A percentile compares a stretch with the other conserved stretches of the same genome.
These are phyloP conservation scores for Cheirogaleus medius DNA, from an alignment of 2,113 vertebrate species.

Conservation along the genomic window DNA sequence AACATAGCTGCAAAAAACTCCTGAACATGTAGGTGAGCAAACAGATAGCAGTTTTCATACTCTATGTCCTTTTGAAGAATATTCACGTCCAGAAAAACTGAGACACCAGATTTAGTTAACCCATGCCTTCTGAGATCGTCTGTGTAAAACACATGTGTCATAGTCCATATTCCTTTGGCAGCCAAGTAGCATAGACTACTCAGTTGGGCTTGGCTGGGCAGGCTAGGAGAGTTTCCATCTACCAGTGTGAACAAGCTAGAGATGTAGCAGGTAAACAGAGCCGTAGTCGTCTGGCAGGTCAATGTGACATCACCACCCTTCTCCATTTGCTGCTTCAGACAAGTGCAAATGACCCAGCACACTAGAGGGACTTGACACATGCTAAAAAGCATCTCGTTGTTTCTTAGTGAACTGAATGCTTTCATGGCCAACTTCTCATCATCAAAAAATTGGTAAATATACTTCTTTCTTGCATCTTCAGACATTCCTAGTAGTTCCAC, in stretches of 20 bases:
- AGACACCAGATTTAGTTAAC: slow-evolving; percentile 45
- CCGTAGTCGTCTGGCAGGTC: slow-evolving; percentile 33
- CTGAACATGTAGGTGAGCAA: slow-evolving; percentile 77
- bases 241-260: slow-evolving; percentile 1
- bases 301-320: not conserved
- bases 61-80: slow-evolving; percentile 71
- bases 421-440: not conserved
- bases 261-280: slow-evolving; percentile 72
- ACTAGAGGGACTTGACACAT: slow-evolving; percentile 49
- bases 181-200: slow-evolving; percentile 65
- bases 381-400: slow-evolving; percentile 50
- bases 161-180: slow-evolving; percentile 53
- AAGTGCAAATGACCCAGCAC: slow-evolving; percentile 54
- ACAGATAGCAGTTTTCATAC: slow-evolving; percentile 71
- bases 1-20: slow-evolving; percentile 79
- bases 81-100: slow-evolving; percentile 56
- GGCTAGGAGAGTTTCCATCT: not conserved
- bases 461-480: slow-evolving; percentile 13
- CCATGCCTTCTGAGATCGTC: slow-evolving; percentile 59
- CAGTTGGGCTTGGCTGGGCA: not conserved
- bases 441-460: slow-evolving; percentile 63
- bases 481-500: slow-evolving; percentile 69
- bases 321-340: slow-evolving; percentile 59
- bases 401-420: slow-evolving; percentile 31
- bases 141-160: slow-evolving; percentile 64